A percentile compares a stretch with the other conserved stretches of the same genome.
These are phyloP conservation scores for Aporophyla lueneburgensis DNA, from an alignment of 2,888 invertebrate species.

Conservation along the genomic window DNA sequence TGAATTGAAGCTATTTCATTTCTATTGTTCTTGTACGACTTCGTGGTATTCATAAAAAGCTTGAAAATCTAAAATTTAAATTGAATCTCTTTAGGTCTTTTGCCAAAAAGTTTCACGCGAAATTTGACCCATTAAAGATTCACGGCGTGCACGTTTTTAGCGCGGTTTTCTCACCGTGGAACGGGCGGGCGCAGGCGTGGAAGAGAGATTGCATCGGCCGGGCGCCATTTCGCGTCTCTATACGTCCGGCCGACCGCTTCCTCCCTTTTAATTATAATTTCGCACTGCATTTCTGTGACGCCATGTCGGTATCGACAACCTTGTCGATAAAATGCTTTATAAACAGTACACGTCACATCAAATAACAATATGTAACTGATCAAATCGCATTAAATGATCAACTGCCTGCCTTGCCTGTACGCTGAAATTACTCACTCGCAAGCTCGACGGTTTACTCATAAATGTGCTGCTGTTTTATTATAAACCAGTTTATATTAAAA, in stretches of 20 bases:
- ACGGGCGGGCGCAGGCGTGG: constrained; percentile 71
- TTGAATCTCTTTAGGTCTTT: constrained; percentile 23
- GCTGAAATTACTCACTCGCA: constrained; percentile 40
- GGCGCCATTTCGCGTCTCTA: constrained; percentile 82
- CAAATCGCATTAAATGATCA: constrained; percentile 49
- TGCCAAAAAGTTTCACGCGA: constrained; percentile 69
- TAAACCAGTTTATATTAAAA: constrained; percentile 49
- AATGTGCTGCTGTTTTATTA: constrained; percentile 37
- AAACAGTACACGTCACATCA: constrained; percentile 63
- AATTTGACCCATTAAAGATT: constrained; percentile 82
- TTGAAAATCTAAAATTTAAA: constrained; percentile 6
- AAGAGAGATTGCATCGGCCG: constrained; percentile 84
- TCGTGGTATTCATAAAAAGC: neutral
- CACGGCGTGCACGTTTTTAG: constrained; percentile 79
- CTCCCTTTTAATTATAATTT: constrained; percentile 87
- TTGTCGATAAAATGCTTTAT: constrained; percentile 65
- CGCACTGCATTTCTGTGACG: constrained; percentile 78
- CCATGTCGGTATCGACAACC: constrained; percentile 64
- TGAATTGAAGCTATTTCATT: neutral
- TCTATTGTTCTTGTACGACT: neutral
- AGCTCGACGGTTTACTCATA: constrained; percentile 37
- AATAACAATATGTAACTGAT: constrained; percentile 64
- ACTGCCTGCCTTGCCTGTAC: constrained; percentile 40
- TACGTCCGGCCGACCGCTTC: constrained; percentile 85
- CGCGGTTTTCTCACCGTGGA: constrained; percentile 82